These are phyloP conservation scores for Hypsibius dujardini DNA, from an alignment of 1,140 invertebrate species.

Conservation along the genomic window DNA sequence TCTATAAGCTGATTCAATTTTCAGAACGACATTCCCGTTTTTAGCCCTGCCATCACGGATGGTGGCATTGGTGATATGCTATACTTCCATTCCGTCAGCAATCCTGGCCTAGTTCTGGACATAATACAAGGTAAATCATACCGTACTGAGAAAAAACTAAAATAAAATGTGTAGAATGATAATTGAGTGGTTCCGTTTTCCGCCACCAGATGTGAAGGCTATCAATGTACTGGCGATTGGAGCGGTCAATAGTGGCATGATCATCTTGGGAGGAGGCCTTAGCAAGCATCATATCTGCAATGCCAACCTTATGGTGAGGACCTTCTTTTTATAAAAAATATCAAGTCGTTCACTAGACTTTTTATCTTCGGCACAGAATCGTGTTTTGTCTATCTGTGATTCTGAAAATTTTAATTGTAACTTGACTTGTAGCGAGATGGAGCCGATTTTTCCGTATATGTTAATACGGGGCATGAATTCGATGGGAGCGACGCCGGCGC, in stretches of 20 bases:
- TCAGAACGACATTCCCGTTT: slow-evolving; percentile 86
- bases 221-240: slow-evolving; percentile 90
- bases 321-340: neutral
- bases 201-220: slow-evolving; percentile 52
- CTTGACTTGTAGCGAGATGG: slow-evolving; percentile 60
- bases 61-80: slow-evolving; percentile 98
- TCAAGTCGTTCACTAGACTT: slow-evolving; percentile 5
- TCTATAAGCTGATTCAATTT: slow-evolving; percentile 21
- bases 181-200: neutral
- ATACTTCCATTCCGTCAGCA: slow-evolving; percentile 88
- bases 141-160: slow-evolving; percentile 12
- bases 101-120: slow-evolving; percentile 77
- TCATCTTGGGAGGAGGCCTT: slow-evolving; percentile 87
- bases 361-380: neutral
- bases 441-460: slow-evolving; percentile 84
- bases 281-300: slow-evolving; percentile 99
- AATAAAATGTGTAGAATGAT: too few relatives aligned
- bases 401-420: too few relatives aligned
- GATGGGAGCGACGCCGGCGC: slow-evolving; percentile 97
- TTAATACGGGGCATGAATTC: slow-evolving; percentile 93
- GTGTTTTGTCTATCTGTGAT: neutral
- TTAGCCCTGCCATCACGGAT: slow-evolving; percentile 92
- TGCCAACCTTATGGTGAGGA: slow-evolving; percentile 71
- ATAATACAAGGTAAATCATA: slow-evolving; percentile 55
- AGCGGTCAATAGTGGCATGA: slow-evolving; percentile 77